Conservation (phyloP, 2,113 vertebrate genomes). For the Pogona vitticeps region DNA sequence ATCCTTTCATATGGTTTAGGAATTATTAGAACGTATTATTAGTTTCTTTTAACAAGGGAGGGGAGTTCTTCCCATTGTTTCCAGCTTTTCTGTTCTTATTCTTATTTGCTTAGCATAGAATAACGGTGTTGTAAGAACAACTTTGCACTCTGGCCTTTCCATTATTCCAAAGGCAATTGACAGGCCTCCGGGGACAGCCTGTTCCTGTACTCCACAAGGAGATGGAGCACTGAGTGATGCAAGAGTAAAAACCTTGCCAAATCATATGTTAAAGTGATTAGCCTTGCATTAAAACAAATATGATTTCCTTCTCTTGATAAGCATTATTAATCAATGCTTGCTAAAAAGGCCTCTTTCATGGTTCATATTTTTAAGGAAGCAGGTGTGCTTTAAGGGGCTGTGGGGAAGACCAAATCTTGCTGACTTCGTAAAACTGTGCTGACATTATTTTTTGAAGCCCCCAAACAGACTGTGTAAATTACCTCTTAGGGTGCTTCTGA, state of each 20-base stretch:
- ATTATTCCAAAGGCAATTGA: conserved; percentile 50
- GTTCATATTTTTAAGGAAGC: conserved; percentile 31
- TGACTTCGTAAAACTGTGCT: background rate
- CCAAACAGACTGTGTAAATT: too few species aligned
- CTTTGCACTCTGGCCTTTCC: conserved; percentile 23
- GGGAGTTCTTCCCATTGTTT: conserved; percentile 18
- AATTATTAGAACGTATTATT: conserved; percentile 41
- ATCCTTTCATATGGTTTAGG: conserved; percentile 36
- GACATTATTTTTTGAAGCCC: background rate
- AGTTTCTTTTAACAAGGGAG: conserved; percentile 30
- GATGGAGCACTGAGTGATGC: conserved; percentile 21
- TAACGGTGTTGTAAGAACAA: conserved; percentile 37
- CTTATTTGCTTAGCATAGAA: conserved; percentile 10
- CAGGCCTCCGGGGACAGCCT: conserved; percentile 2
- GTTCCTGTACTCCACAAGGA: background rate
- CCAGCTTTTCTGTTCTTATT: conserved; percentile 25
- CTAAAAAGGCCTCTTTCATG: conserved; percentile 35
- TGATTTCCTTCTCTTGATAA: conserved; percentile 25
- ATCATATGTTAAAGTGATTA: conserved; percentile 34
- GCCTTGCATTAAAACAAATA: conserved; percentile 34
- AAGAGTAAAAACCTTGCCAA: conserved; percentile 23
- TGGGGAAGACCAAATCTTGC: background rate
- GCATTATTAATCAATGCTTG: conserved; percentile 50
- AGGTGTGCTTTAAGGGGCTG: conserved; percentile 27
- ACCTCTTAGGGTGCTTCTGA: background rate